Conservation (phyloP, 2,888 invertebrate genomes). For the Creontiades dilutus region DNA sequence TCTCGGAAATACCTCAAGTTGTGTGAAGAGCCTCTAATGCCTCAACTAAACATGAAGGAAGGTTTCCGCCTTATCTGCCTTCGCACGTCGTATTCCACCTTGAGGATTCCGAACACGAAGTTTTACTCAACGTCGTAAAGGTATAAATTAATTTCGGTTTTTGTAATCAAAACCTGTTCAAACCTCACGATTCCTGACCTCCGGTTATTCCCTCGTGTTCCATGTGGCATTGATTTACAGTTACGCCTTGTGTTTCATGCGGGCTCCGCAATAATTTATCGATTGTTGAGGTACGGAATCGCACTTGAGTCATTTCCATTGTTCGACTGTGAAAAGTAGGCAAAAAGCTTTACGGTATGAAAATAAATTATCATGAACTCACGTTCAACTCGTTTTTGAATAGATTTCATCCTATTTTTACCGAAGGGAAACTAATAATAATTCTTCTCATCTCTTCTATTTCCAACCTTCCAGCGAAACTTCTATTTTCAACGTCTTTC, state of each 20-base stretch:
- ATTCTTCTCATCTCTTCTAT: too few relatives aligned
- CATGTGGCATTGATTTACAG: conserved; percentile 54
- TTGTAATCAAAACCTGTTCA: conserved; percentile 30
- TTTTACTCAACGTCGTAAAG: conserved; percentile 45
- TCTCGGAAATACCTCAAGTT: background rate
- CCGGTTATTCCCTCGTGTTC: conserved; percentile 41
- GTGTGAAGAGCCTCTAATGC: conserved; percentile 24
- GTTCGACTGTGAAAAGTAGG: background rate
- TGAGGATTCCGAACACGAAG: conserved; percentile 23
- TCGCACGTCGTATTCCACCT: conserved; percentile 21
- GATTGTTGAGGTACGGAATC: conserved; percentile 7
- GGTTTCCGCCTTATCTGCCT: conserved; percentile 19
- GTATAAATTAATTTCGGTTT: conserved; percentile 59
- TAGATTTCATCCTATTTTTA: too few relatives aligned
- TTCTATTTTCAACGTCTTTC: too few relatives aligned
- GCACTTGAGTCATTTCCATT: background rate
- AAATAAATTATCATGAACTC: background rate
- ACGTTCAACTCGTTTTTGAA: too few relatives aligned
- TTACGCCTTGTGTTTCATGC: conserved; percentile 28
- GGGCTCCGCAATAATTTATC: conserved; percentile 24
- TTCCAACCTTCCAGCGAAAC: too few relatives aligned
- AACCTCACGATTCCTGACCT: conserved; percentile 56
- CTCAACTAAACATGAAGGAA: conserved; percentile 3
- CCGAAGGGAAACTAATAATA: too few relatives aligned
- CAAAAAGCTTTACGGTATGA: background rate